These are phyloP conservation scores for Monopis laevigella DNA, from an alignment of 2,888 invertebrate species.

Conservation along the genomic window DNA sequence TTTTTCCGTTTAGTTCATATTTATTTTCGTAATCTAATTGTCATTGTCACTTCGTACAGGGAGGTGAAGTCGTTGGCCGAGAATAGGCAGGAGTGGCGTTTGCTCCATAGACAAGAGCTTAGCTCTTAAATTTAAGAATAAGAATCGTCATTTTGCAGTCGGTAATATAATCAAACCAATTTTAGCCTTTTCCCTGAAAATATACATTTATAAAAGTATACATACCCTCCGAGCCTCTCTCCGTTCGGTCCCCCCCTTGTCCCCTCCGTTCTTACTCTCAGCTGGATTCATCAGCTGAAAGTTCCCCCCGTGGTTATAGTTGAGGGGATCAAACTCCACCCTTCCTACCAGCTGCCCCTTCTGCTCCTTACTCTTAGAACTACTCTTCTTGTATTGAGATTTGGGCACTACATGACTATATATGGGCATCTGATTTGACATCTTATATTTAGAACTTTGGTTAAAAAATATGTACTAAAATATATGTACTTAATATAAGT, in stretches of 20 bases:
- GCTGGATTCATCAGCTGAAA: slow-evolving; percentile 34
- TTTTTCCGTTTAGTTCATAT: too few relatives aligned
- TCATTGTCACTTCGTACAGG: too few relatives aligned
- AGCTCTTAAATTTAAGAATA: too few relatives aligned
- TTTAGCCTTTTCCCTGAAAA: too few relatives aligned
- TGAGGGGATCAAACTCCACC: slow-evolving; percentile 70
- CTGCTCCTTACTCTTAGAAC: slow-evolving; percentile 27
- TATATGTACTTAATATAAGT: not conserved
- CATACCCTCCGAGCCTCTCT: not conserved
- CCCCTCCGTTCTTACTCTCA: slow-evolving; percentile 16
- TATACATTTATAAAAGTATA: too few relatives aligned
- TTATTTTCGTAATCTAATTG: too few relatives aligned
- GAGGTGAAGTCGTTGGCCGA: too few relatives aligned
- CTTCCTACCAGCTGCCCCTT: slow-evolving; percentile 37
- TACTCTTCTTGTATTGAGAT: slow-evolving; percentile 37
- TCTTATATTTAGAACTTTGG: slow-evolving; percentile 20
- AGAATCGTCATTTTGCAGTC: too few relatives aligned
- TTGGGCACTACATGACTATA: slow-evolving; percentile 62
- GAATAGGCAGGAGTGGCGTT: too few relatives aligned
- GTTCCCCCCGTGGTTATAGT: slow-evolving; percentile 68
- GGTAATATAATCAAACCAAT: too few relatives aligned
- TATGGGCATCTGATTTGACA: slow-evolving; percentile 61
- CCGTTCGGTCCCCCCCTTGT: slow-evolving; percentile 25
- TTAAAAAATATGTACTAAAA: not conserved
- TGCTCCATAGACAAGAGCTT: too few relatives aligned